Conservation (phyloP, 2,888 invertebrate species). For the Microplitis manilae region DNA sequence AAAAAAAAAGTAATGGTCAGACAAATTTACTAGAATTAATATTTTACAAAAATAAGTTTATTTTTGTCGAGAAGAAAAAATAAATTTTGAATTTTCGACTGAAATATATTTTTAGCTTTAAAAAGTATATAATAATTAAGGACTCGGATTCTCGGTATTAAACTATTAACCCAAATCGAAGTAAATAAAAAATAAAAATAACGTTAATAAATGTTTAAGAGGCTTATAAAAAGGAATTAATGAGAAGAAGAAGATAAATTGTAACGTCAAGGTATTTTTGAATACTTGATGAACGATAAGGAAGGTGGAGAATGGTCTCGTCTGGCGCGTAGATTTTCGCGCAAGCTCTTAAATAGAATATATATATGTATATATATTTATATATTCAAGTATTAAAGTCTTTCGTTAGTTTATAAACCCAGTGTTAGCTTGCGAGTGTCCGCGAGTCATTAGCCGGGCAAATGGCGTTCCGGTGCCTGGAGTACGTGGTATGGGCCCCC, state of each 20-base stretch:
- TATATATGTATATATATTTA: not conserved
- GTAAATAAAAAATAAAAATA: not conserved
- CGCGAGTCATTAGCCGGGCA: conserved; percentile 69
- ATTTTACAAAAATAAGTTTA: too few species aligned
- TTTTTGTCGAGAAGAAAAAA: too few species aligned
- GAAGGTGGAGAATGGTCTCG: conserved; percentile 20
- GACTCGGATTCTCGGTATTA: not conserved
- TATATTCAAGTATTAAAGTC: not conserved
- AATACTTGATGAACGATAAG: conserved; percentile 23
- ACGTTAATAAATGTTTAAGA: not conserved
- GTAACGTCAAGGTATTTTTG: conserved; percentile 13
- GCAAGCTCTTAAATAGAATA: conserved; percentile 15
- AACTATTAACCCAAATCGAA: not conserved
- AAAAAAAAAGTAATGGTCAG: not conserved
- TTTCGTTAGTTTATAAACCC: conserved; percentile 16
- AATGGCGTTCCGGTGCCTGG: conserved; percentile 68
- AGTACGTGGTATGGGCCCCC: conserved; percentile 63
- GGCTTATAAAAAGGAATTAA: not conserved
- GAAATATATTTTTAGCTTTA: too few species aligned
- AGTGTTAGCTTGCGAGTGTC: conserved; percentile 55
- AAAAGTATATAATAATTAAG: too few species aligned
- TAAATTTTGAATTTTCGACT: too few species aligned
- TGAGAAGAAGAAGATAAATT: not conserved
- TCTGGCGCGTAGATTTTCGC: conserved; percentile 23
- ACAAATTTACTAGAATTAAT: not conserved